Evolutionary conservation across 2,888 invertebrate genomes (phyloP), one percentile per base, ranked within the genome.

Genomic region (Malthinus seriepunctatus): DNA sequence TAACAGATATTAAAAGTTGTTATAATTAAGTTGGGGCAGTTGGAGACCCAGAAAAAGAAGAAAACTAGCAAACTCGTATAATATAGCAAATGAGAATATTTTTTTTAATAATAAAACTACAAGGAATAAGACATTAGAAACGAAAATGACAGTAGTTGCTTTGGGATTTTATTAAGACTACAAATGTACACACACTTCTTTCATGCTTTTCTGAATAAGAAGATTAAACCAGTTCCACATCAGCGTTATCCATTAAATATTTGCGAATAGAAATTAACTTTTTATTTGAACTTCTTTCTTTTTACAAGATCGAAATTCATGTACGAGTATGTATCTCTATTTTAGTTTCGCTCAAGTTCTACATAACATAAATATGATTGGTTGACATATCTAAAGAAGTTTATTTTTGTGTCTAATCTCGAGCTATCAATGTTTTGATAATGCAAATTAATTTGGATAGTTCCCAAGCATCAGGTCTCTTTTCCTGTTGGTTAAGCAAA

Each of bases 231-330:
- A 48, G 35, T 52, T 31, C 33, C 33, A 46, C 58, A 42, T 46
- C 39, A 46, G 48, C 47, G 44, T 38, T 42, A 23, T 48, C 38
- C 45, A 37, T 53, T 50, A 50, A 54, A 54, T 54, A 54, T 53
- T 59, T 54, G 14, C 39, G 39, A 54, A 59, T 45, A 50, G 53
- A 54, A 54, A 59, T 54, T 50, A 59, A 59, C 54, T 59, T 59
- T 54, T 54, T 54, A 50, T 38, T 50, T 10, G 33, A 44, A 42
- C 39, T 42, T 42, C n/a, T n/a, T n/a, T n/a, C n/a, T 23, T 23
- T 23, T 5, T 23, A 5, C 5, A 5, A 2, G 23, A 23, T 23
- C 23, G 23, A 23, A 23, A 5, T 23, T 23, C 2, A 23, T 23
- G n/a, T n/a, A n/a, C n/a, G n/a, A n/a, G n/a, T n/a, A n/a, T n/a